These are phyloP conservation scores for Daboia siamensis DNA, from an alignment of 2,113 vertebrate genomes.

Conservation along the genomic window DNA sequence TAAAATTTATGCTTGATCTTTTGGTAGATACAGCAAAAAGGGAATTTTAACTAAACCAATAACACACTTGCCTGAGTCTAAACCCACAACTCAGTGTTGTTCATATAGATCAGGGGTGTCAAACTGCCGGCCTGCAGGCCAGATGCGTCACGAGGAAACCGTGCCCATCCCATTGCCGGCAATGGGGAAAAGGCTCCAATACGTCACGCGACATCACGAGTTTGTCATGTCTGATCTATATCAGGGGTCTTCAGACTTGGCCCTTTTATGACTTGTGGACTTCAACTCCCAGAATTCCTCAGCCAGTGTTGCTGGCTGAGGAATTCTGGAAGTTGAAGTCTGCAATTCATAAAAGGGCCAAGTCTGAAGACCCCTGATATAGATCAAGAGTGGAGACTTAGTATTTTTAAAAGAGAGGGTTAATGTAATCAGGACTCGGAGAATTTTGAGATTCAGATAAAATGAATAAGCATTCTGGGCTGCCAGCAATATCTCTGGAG, in stretches of 20 bases:
- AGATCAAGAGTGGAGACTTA: not conserved
- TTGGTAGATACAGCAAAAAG: not conserved
- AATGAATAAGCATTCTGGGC: not conserved
- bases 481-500: not conserved
- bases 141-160: too few species aligned
- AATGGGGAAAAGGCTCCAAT: too few species aligned
- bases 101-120: not conserved
- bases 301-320: too few species aligned
- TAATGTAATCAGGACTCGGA: not conserved
- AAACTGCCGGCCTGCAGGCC: too few species aligned
- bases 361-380: too few species aligned
- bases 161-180: too few species aligned
- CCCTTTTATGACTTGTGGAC: too few species aligned
- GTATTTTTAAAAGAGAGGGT: not conserved
- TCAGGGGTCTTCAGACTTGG: too few species aligned
- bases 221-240: too few species aligned
- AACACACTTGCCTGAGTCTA: not conserved
- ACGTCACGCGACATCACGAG: accelerated
- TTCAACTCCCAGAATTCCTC: too few species aligned
- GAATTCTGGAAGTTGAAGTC: too few species aligned
- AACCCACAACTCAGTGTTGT: not conserved
- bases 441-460: not conserved
- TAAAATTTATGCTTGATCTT: not conserved
- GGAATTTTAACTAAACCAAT: not conserved
- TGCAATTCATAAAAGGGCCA: too few species aligned